Base-by-base conservation (phyloP, 2,888 invertebrate species). In the Phymatocera aterrima region DNA sequence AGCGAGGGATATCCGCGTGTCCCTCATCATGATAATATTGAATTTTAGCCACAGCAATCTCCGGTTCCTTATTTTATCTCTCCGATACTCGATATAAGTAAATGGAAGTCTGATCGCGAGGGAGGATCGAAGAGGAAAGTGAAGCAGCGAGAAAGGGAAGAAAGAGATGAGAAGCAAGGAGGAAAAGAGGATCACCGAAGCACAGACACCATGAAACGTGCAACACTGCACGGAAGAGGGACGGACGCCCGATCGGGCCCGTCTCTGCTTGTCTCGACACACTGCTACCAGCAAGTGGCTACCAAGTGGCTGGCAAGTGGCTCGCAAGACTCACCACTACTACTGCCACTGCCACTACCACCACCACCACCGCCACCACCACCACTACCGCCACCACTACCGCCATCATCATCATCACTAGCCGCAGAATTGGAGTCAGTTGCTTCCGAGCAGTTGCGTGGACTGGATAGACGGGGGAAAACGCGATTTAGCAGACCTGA, bases 401-500 rank as follows among this genome's bases (percentile, higher is more conserved):
- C 31, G 34, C 6, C 48, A 37, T 15, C 57, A 37, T 21, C 72
- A 34, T 15, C 57, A 75, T 15, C 57, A 75, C 21, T 18, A 72
- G 72, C 72, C 51, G 72, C 10, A 72, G 60, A 60, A 57, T 37
- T 37, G 60, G 57, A 75, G 79, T 80, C 86, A 90, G 90, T 90
- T 87, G 88, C 86, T 88, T 85, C 82, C 84, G 88, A 84, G 88
- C 89, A 85, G 84, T 90, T 86, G 88, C 85, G 85, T 85, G 87
- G 87, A 84, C 83, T 87, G 87, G 86, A 87, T 86, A 77, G 46
- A 51, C 60, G 75, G 31, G 48, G 43, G 43, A 72, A 12, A 24
- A 51, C 43, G 31, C 31, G 31, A 34, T 51, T n/a, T 72, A n/a
- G 10, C 34, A 8, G 72, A 72, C 18, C 72, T 15, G 24, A 43